Evolutionary conservation across 2,797 vertebrate genomes (phyloP).

Genomic region (Intellagama lesueurii): DNA sequence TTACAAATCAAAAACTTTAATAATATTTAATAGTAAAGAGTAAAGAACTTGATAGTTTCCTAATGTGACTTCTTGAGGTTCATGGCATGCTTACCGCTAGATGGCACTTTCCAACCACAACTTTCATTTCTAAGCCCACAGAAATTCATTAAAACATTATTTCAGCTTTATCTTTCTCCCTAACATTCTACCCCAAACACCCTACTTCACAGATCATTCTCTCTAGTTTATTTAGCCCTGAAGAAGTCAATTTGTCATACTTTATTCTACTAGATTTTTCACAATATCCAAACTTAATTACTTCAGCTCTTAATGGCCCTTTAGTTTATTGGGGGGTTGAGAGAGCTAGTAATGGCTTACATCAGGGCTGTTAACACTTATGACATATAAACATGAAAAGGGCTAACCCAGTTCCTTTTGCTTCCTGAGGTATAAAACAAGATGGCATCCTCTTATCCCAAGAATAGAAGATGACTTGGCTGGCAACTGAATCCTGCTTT

Average conservation of each 20-base stretch:
- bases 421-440: too few species aligned
- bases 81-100: slow-evolving; percentile 40
- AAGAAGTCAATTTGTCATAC: neutral
- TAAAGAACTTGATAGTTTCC: neutral
- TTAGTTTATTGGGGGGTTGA: too few species aligned
- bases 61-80: neutral
- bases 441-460: neutral
- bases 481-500: neutral
- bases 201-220: neutral
- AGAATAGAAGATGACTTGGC: neutral
- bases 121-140: neutral
- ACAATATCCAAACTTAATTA: too few species aligned
- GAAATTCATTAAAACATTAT: neutral
- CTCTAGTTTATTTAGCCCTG: neutral
- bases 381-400: too few species aligned
- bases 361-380: too few species aligned
- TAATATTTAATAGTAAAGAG: neutral
- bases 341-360: too few species aligned
- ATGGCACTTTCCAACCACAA: slow-evolving; percentile 51
- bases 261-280: neutral
- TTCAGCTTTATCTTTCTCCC: neutral
- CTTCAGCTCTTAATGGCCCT: too few species aligned
- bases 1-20: neutral
- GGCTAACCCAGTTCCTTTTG: too few species aligned
- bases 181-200: neutral